Evolutionary conservation across 2,797 vertebrate genomes (phyloP).

Genomic region (Labeo calbasu): DNA sequence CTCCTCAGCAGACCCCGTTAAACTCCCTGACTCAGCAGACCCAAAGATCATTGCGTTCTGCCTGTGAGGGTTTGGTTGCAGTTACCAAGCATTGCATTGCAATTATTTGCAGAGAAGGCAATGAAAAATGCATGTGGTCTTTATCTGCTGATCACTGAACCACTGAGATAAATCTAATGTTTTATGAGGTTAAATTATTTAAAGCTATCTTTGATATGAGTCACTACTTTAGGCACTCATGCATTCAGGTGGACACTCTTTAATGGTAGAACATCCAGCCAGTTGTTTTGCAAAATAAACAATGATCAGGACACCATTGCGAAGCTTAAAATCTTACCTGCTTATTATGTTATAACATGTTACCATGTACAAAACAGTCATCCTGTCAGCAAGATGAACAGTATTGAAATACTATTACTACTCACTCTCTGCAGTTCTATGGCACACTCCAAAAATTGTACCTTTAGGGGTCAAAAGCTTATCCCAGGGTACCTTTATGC

Average conservation of each 20-base stretch:
- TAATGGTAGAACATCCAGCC: not conserved
- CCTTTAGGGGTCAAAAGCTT: not conserved
- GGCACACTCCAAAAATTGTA: not conserved
- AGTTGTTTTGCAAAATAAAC: not conserved
- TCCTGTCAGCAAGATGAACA: not conserved
- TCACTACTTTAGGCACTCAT: not conserved
- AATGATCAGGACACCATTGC: not conserved
- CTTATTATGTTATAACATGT: not conserved
- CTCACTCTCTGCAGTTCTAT: too few relatives aligned
- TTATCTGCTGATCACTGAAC: not conserved
- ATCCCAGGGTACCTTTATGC: not conserved
- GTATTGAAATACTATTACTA: not conserved
- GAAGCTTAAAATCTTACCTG: not conserved
- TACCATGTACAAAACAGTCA: not conserved
- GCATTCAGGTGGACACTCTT: not conserved
- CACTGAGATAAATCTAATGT: not conserved
- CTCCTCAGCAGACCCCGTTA: conserved; percentile 4
- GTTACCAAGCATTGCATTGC: not conserved
- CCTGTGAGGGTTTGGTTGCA: not conserved
- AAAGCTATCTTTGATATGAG: not conserved
- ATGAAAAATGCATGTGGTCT: not conserved
- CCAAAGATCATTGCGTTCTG: not conserved
- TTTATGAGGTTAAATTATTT: not conserved
- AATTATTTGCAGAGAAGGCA: not conserved
- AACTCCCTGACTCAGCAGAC: conserved; percentile 29